phyloP scores from a whole-genome alignment of 2,113 vertebrate species.

The Nannospalax galili region DNA sequence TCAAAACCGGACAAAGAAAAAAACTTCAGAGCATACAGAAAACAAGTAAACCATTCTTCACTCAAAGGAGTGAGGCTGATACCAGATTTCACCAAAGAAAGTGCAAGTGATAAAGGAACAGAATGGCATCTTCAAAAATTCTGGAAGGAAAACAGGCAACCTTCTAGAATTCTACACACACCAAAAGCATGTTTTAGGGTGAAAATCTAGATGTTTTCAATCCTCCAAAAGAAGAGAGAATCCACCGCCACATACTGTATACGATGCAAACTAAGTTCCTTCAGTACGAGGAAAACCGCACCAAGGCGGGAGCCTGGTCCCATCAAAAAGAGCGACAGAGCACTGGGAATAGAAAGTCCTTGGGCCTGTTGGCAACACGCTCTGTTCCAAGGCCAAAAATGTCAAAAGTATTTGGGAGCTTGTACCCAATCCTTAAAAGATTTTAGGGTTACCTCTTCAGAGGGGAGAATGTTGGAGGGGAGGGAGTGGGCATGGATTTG shows the following conservation, averaged over 20 bases:
- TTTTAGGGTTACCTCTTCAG: too few species aligned
- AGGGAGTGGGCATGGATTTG: too few species aligned
- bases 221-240: background rate
- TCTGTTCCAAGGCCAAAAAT: too few species aligned
- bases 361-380: too few species aligned
- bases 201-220: background rate
- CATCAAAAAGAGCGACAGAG: background rate
- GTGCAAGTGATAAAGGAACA: background rate
- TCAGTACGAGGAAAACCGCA: background rate
- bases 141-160: background rate
- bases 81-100: background rate
- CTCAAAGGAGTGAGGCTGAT: background rate
- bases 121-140: background rate
- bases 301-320: background rate
- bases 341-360: background rate
- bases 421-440: too few species aligned
- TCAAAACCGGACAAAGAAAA: slow-evolving; percentile 4
- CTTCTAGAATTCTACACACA: background rate
- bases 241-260: background rate
- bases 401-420: too few species aligned
- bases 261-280: background rate
- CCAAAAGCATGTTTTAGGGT: background rate
- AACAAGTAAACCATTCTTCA: background rate
- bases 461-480: too few species aligned
- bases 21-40: background rate